A percentile compares a stretch with the other conserved stretches of the same genome.
Evolutionary conservation across 2,797 vertebrate genomes (phyloP).

Genomic region (Amazona ochrocephala): DNA sequence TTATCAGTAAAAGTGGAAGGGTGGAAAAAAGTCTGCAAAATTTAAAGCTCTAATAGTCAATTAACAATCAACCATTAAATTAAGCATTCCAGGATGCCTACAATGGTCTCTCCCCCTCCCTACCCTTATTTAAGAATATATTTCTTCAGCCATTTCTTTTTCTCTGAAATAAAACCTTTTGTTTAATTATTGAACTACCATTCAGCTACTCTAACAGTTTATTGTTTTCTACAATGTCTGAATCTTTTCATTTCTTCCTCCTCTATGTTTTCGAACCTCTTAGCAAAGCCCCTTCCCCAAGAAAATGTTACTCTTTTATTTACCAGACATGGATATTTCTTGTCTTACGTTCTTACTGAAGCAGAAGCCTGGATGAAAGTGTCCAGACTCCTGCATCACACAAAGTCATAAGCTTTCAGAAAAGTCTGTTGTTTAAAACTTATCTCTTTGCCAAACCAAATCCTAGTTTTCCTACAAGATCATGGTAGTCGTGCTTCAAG

Average conservation of each 20-base stretch:
- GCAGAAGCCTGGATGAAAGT: neutral
- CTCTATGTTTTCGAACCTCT: neutral
- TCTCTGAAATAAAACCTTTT: neutral
- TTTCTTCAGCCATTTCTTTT: neutral
- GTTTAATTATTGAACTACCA: neutral
- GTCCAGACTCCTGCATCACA: neutral
- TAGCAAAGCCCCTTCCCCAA: neutral
- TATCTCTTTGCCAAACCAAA: neutral
- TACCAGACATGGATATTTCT: neutral
- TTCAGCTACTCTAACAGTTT: neutral
- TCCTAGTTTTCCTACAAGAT: neutral
- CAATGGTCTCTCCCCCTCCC: neutral
- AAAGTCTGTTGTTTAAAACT: neutral
- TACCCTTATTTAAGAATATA: neutral
- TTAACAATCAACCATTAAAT: neutral
- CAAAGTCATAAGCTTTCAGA: neutral
- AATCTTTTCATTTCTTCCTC: neutral
- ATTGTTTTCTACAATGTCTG: neutral
- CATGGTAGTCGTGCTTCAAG: neutral
- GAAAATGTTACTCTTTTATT: neutral
- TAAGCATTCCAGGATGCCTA: neutral
- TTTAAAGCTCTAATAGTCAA: neutral
- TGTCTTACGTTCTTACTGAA: neutral
- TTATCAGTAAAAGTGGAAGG: neutral
- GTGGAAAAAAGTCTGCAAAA: neutral